Evolutionary conservation across 1,140 invertebrate genomes (phyloP).

Genomic region (Drosophila insularis): DNA sequence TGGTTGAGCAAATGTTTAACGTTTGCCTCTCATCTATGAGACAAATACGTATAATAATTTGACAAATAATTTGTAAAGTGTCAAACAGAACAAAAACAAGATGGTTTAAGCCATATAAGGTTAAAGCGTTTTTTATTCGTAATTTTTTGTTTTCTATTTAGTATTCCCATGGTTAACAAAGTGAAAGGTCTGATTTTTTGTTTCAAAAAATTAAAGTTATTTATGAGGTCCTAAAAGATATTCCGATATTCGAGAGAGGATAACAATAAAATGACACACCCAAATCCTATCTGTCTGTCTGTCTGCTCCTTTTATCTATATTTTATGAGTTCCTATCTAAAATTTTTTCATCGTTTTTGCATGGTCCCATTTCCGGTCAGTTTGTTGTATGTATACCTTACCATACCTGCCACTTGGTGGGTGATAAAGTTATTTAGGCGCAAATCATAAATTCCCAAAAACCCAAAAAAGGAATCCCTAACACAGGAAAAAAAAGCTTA

Average conservation of each 20-base stretch:
- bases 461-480: slow-evolving; percentile 38
- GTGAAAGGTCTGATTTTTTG: slow-evolving; percentile 1
- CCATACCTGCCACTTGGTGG: slow-evolving; percentile 43
- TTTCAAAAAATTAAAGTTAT: background rate
- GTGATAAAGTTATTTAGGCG: slow-evolving; percentile 81
- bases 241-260: slow-evolving; percentile 1
- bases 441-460: slow-evolving; percentile 76
- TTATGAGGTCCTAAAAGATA: background rate
- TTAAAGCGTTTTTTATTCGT: slow-evolving; percentile 35
- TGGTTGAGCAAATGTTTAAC: slow-evolving; percentile 63
- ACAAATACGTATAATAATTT: slow-evolving; percentile 43
- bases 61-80: slow-evolving; percentile 61
- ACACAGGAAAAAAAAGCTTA: slow-evolving; percentile 60
- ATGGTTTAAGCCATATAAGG: slow-evolving; percentile 51
- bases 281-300: slow-evolving; percentile 30
- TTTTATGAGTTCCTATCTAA: slow-evolving; percentile 55
- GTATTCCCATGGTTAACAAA: background rate
- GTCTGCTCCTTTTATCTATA: slow-evolving; percentile 49
- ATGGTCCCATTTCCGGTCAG: slow-evolving; percentile 51
- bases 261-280: slow-evolving; percentile 37
- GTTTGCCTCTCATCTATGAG: slow-evolving; percentile 2
- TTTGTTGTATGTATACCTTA: slow-evolving; percentile 5
- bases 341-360: slow-evolving; percentile 32
- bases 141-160: no score
- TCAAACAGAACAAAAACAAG: slow-evolving; percentile 22